phyloP scores from a whole-genome alignment of 2,888 invertebrate genomes.

The Leucoma salicis region DNA sequence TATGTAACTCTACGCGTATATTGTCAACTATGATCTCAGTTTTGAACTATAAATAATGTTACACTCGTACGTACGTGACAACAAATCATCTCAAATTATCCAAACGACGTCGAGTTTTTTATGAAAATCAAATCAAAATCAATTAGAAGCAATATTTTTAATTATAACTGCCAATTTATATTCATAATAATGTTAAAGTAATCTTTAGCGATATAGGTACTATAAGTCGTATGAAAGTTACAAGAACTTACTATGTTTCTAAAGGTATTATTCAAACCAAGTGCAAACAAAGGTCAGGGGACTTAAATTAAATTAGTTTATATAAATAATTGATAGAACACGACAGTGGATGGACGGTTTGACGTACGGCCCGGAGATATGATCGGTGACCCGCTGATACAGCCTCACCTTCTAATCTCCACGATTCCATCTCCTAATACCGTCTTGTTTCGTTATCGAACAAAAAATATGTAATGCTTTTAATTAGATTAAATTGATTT shows the following conservation, averaged over 20 bases:
- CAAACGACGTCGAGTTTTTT: constrained; percentile 16
- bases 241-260: constrained; percentile 52
- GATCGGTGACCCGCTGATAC: constrained; percentile 75
- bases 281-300: constrained; percentile 72
- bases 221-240: constrained; percentile 60
- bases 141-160: constrained; percentile 45
- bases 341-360: constrained; percentile 75
- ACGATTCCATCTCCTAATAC: constrained; percentile 76
- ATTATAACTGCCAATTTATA: too few relatives aligned
- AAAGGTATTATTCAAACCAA: constrained; percentile 54
- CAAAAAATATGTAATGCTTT: constrained; percentile 81
- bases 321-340: constrained; percentile 76
- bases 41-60: constrained; percentile 20
- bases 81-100: constrained; percentile 13
- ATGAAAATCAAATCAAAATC: constrained; percentile 44
- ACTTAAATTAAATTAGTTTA: constrained; percentile 79
- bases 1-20: not conserved
- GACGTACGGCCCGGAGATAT: constrained; percentile 70
- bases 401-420: constrained; percentile 70
- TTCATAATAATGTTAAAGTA: constrained; percentile 43
- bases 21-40: constrained; percentile 13
- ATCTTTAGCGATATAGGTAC: constrained; percentile 55
- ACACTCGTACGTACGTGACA: constrained; percentile 3
- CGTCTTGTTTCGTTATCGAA: constrained; percentile 74
- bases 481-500: constrained; percentile 83